phyloP scores from a whole-genome alignment of 2,113 vertebrate species.

The Alaudala cheleensis region DNA sequence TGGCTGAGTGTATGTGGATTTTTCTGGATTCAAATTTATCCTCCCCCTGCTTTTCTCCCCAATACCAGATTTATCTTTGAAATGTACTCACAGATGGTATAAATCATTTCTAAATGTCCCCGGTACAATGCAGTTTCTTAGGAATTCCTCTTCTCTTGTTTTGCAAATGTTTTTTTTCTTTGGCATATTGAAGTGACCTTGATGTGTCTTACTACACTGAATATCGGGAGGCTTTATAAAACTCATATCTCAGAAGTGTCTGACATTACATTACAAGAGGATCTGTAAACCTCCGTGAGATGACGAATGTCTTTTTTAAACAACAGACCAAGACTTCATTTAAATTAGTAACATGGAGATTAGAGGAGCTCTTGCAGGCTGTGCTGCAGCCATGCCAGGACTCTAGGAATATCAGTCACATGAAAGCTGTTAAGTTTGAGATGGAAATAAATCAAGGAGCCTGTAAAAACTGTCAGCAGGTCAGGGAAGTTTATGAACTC shows the following conservation, averaged over 20 bases:
- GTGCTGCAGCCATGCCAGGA: conserved; percentile 73
- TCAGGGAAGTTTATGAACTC: conserved; percentile 90
- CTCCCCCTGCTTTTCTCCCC: background rate
- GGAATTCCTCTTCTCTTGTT: conserved; percentile 66
- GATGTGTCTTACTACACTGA: conserved; percentile 79
- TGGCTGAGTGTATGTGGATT: conserved; percentile 69
- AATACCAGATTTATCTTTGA: conserved; percentile 66
- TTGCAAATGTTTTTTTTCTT: conserved; percentile 52
- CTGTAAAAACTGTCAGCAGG: conserved; percentile 87
- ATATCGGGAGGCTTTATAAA: conserved; percentile 77
- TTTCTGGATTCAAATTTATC: conserved; percentile 67
- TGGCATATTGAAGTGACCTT: conserved; percentile 77
- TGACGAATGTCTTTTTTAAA: conserved; percentile 87
- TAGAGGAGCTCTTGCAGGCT: conserved; percentile 76
- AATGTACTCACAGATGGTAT: conserved; percentile 65
- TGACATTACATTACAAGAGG: conserved; percentile 86
- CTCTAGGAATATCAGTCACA: conserved; percentile 85
- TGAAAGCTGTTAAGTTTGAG: conserved; percentile 85
- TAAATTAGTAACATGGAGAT: conserved; percentile 87
- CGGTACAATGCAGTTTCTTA: conserved; percentile 50
- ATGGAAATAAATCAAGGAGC: conserved; percentile 88
- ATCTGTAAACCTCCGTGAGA: conserved; percentile 79
- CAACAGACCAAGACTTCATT: conserved; percentile 85
- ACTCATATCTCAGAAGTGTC: conserved; percentile 84
- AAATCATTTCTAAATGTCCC: conserved; percentile 65